Evolutionary conservation across 1,140 invertebrate species (phyloP).

Genomic region (Batillaria attramentaria): DNA sequence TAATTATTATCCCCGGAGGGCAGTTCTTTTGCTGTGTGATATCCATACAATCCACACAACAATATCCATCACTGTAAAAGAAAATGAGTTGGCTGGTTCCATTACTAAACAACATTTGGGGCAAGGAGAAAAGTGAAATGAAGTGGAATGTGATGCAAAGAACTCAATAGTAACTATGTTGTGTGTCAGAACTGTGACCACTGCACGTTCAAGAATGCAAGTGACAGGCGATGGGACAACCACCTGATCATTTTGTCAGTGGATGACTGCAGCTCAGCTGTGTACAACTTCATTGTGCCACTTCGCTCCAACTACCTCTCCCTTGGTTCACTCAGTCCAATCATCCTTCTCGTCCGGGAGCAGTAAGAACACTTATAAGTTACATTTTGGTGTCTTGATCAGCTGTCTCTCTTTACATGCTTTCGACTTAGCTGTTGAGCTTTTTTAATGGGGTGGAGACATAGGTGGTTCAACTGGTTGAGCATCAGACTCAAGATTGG

Average conservation of each 20-base stretch:
- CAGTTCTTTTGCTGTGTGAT: no score
- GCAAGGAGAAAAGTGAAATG: no score
- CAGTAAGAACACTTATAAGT: constrained; percentile 52
- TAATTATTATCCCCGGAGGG: no score
- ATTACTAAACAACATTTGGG: no score
- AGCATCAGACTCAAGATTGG: no score
- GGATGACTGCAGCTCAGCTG: constrained; percentile 95
- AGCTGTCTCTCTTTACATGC: no score
- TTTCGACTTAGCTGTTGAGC: no score
- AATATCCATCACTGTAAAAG: no score
- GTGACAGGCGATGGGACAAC: constrained; percentile 97
- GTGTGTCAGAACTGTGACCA: constrained; percentile 89
- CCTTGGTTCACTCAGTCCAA: constrained; percentile 95
- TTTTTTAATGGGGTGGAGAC: no score
- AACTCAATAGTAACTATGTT: not conserved
- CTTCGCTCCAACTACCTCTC: constrained; percentile 94
- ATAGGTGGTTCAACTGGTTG: no score
- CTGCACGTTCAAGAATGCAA: constrained; percentile 91
- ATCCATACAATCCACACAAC: no score
- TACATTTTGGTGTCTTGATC: not conserved
- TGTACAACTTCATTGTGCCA: constrained; percentile 98
- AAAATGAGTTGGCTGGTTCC: not conserved
- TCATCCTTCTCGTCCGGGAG: constrained; percentile 92
- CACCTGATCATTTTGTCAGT: constrained; percentile 96
- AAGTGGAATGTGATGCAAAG: not conserved